phyloP scores from a whole-genome alignment of 1,140 invertebrate species.

The Cyclina sinensis region DNA sequence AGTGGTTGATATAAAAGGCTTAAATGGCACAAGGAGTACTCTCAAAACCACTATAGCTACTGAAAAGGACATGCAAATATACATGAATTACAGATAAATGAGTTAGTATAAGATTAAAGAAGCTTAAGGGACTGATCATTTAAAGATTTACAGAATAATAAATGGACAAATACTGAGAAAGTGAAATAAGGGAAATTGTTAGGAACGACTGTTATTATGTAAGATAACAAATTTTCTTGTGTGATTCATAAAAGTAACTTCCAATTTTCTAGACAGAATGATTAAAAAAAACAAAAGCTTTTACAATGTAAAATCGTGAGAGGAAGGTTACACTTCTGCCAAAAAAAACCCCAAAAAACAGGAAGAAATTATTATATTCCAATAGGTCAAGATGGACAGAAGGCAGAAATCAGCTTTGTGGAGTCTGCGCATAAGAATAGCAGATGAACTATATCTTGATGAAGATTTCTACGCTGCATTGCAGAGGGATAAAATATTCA shows the following conservation, averaged over 20 bases:
- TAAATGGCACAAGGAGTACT: not conserved
- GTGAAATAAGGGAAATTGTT: too few relatives aligned
- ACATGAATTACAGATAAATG: not conserved
- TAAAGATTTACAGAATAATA: not conserved
- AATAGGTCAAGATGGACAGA: constrained; percentile 26
- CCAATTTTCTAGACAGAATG: too few relatives aligned
- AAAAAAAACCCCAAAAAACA: too few relatives aligned
- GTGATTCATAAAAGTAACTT: too few relatives aligned
- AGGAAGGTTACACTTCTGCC: too few relatives aligned
- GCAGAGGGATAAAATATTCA: constrained; percentile 56
- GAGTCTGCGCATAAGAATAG: constrained; percentile 23
- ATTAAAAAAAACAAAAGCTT: too few relatives aligned
- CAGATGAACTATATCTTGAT: constrained; percentile 48
- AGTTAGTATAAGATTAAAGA: not conserved
- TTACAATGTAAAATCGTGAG: too few relatives aligned
- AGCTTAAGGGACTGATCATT: not conserved
- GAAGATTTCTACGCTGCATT: constrained; percentile 61
- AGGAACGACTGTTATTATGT: too few relatives aligned
- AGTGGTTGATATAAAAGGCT: not conserved
- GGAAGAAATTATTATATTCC: not conserved
- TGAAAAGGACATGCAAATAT: not conserved
- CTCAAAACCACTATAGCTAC: not conserved
- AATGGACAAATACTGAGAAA: not conserved
- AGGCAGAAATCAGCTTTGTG: constrained; percentile 59
- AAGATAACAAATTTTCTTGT: too few relatives aligned